Evolutionary conservation across 1,140 invertebrate genomes (phyloP).

Genomic region (Drosophila baimaii): DNA sequence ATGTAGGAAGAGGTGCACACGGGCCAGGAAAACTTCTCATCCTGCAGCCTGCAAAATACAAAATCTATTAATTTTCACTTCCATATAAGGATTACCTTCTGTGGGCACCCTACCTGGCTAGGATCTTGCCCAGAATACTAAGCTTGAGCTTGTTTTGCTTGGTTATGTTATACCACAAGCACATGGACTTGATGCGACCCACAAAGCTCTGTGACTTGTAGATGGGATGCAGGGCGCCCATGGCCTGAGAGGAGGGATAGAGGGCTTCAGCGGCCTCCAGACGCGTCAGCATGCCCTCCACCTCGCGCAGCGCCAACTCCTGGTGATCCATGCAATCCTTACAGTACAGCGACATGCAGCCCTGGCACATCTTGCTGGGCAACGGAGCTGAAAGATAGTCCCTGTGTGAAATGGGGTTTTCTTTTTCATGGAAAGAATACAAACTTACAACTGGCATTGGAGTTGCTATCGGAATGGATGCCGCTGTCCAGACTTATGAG

Average conservation of each 20-base stretch:
- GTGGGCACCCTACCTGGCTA: slow-evolving; percentile 85
- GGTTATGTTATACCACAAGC: slow-evolving; percentile 95
- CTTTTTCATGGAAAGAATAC: rapidly evolving
- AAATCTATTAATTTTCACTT: background rate
- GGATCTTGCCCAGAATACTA: slow-evolving; percentile 90
- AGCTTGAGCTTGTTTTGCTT: slow-evolving; percentile 92
- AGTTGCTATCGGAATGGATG: slow-evolving; percentile 71
- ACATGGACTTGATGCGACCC: slow-evolving; percentile 90
- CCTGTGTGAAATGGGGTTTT: background rate
- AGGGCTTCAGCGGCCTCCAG: slow-evolving; percentile 91
- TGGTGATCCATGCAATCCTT: slow-evolving; percentile 88
- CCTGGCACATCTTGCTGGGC: slow-evolving; percentile 74
- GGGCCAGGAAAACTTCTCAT: slow-evolving; percentile 83
- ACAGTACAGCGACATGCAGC: slow-evolving; percentile 90
- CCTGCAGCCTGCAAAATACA: slow-evolving; percentile 61
- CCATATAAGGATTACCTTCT: too few species aligned
- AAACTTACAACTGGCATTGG: slow-evolving; percentile 79
- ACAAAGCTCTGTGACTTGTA: slow-evolving; percentile 89
- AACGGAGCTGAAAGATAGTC: slow-evolving; percentile 51
- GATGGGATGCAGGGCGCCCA: slow-evolving; percentile 89
- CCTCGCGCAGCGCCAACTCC: slow-evolving; percentile 89
- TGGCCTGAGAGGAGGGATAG: slow-evolving; percentile 93
- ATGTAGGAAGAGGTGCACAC: slow-evolving; percentile 69
- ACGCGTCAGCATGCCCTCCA: slow-evolving; percentile 89
- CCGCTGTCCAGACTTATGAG: slow-evolving; percentile 77